Evolutionary conservation across 2,888 invertebrate genomes (phyloP).

Genomic region (Zaprionus bogoriensis): DNA sequence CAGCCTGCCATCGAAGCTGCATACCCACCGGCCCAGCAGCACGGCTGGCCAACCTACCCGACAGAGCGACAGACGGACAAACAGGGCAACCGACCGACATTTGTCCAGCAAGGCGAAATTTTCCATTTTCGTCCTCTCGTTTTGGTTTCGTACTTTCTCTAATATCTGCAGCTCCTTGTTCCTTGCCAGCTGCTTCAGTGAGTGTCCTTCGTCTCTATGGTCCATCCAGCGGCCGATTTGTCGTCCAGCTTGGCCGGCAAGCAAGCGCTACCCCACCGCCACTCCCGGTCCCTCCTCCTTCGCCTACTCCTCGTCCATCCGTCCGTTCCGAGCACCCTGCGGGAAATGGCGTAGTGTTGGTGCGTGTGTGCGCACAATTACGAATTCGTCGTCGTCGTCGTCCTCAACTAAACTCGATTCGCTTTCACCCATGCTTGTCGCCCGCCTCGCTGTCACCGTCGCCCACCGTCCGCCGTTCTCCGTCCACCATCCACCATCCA

Average conservation of each 20-base stretch:
- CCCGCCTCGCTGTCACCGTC: conserved; percentile 64
- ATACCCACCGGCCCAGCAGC: conserved; percentile 10
- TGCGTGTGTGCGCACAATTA: conserved; percentile 68
- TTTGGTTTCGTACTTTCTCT: conserved; percentile 68
- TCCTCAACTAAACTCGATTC: conserved; percentile 73
- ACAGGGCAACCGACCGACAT: conserved; percentile 46
- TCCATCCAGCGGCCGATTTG: conserved; percentile 54
- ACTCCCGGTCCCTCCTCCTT: conserved; percentile 12
- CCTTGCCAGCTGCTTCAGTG: conserved; percentile 70
- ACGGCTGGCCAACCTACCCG: conserved; percentile 21
- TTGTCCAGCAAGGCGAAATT: conserved; percentile 74
- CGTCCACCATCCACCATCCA: conserved; percentile 24
- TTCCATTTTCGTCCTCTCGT: conserved; percentile 71
- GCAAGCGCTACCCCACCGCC: too few relatives aligned
- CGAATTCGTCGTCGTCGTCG: conserved; percentile 65
- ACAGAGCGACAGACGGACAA: conserved; percentile 15
- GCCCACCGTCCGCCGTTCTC: conserved; percentile 27
- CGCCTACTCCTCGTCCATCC: too few relatives aligned
- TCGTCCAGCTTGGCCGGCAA: conserved; percentile 49
- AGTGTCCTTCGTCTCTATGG: conserved; percentile 44
- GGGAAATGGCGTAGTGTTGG: conserved; percentile 45
- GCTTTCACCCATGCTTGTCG: conserved; percentile 61
- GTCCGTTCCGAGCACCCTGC: background rate
- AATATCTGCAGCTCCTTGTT: conserved; percentile 69
- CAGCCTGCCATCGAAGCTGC: conserved; percentile 23